Evolutionary conservation across 2,113 vertebrate species (phyloP).

Genomic region (Etheostoma cragini): DNA sequence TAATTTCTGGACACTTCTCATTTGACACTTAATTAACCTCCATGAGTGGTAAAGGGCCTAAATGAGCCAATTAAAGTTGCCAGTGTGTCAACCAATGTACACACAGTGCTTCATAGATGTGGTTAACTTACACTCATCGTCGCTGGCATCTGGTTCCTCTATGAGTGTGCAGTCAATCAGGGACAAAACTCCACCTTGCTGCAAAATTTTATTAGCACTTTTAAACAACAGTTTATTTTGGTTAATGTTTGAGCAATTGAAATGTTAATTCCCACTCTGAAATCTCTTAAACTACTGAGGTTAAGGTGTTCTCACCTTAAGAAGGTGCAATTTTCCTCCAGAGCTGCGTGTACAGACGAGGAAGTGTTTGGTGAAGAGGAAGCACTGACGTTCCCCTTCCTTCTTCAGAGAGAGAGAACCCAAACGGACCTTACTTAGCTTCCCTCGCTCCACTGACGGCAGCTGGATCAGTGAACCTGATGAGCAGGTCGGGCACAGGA

Average conservation of each 20-base stretch:
- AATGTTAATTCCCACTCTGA: neutral
- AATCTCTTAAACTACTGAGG: neutral
- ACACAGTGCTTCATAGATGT: slow-evolving; percentile 2
- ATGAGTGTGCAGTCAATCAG: slow-evolving; percentile 96
- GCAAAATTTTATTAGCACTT: slow-evolving; percentile 61
- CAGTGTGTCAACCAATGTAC: neutral
- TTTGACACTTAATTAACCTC: slow-evolving; percentile 82
- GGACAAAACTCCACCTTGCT: slow-evolving; percentile 97
- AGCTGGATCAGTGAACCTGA: slow-evolving; percentile 98
- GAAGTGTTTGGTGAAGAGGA: slow-evolving; percentile 99
- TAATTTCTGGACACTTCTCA: slow-evolving; percentile 61
- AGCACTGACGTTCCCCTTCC: slow-evolving; percentile 98
- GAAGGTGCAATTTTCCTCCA: slow-evolving; percentile 96
- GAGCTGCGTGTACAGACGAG: slow-evolving; percentile 98
- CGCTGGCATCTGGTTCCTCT: slow-evolving; percentile 92
- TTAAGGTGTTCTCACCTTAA: slow-evolving; percentile 86
- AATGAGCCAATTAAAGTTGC: slow-evolving; percentile 42
- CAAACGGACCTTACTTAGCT: slow-evolving; percentile 96
- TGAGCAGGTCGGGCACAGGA: slow-evolving; percentile 19
- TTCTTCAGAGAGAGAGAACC: slow-evolving; percentile 97
- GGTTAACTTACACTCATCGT: slow-evolving; percentile 93
- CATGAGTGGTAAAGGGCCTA: slow-evolving; percentile 27
- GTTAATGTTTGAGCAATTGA: neutral
- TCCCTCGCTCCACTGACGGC: slow-evolving; percentile 96
- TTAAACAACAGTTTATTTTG: neutral